Base-by-base conservation (phyloP, 1,140 invertebrate genomes). In the Drosophila leontia region DNA sequence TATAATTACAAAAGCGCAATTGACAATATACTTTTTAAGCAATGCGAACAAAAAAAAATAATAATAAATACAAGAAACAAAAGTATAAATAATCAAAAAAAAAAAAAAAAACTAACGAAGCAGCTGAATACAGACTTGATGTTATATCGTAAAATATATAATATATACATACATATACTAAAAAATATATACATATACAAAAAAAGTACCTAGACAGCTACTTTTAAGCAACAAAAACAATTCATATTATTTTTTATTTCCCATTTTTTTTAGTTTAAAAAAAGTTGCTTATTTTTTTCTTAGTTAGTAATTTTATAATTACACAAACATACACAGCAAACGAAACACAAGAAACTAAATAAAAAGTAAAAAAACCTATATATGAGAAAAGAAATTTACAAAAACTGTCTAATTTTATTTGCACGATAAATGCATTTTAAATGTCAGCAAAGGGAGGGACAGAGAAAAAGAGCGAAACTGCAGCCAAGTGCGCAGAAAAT, bases 401-500 rank as follows among this genome's bases (percentile, higher is more conserved):
- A 34, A 51, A 45, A 69, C 41, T 39, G 47, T 72, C 55, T 72
- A 42, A 72, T 72, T 72, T 51, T n/a, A 72, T 72, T 70, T 65
- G 47, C 47, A 69, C 61, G 62, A 39, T 45, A 69, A 69, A 68
- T 42, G 50, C 60, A 65, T 51, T 71, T 37, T 42, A 72, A 71
- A 72, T 59, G 69, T 51, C 69, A 71, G 51, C 34, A 29, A 34
- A 13, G 29, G 47, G 23, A 32, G 51, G 15, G 26, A 15, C 15
- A 37, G 53, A 45, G 37, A 26, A 39, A 45, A 29, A n/a, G 42
- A 55, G 74, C 23, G 42, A 47, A 48, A 51, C 72, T 62, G 69
- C 82, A 81, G 84, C 84, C 84, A 87, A 87, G 70, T 87, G 84
- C 84, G 84, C 84, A 87, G 74, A 80, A 85, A 75, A 78, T 88